Conservation (phyloP, 2,113 vertebrate genomes). For the Australoheros scitulus region DNA sequence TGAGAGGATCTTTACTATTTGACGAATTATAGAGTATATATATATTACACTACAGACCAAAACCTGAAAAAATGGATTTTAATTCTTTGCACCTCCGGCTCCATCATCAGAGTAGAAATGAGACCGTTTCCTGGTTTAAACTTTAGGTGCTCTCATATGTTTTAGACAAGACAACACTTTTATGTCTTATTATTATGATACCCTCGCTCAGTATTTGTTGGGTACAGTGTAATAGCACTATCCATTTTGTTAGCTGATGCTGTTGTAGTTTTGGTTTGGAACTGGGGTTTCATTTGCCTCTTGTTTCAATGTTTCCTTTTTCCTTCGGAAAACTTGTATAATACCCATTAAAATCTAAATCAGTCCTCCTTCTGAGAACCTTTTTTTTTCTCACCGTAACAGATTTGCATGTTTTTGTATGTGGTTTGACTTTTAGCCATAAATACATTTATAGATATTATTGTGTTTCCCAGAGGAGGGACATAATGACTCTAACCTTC, state of each 20-base stretch:
- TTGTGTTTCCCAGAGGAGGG: not conserved
- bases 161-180: constrained; percentile 71
- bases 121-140: constrained; percentile 61
- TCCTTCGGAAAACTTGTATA: constrained; percentile 76
- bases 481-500: not conserved
- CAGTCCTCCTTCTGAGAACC: constrained; percentile 38
- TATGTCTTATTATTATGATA: constrained; percentile 77
- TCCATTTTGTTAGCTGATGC: constrained; percentile 74
- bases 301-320: constrained; percentile 78
- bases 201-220: constrained; percentile 77
- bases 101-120: constrained; percentile 52
- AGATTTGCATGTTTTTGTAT: constrained; percentile 1
- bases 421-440: not conserved
- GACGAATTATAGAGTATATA: constrained; percentile 60
- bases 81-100: constrained; percentile 62
- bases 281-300: constrained; percentile 70
- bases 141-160: constrained; percentile 64
- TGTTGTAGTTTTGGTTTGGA: constrained; percentile 79
- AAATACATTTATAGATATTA: not conserved
- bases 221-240: constrained; percentile 77
- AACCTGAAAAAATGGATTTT: constrained; percentile 61
- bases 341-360: constrained; percentile 81
- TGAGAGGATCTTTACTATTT: constrained; percentile 64
- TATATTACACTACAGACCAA: constrained; percentile 60
- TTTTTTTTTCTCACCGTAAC: not conserved